Conservation (phyloP, 2,113 vertebrate species). For the Sterrhoptilus dennistouni region DNA sequence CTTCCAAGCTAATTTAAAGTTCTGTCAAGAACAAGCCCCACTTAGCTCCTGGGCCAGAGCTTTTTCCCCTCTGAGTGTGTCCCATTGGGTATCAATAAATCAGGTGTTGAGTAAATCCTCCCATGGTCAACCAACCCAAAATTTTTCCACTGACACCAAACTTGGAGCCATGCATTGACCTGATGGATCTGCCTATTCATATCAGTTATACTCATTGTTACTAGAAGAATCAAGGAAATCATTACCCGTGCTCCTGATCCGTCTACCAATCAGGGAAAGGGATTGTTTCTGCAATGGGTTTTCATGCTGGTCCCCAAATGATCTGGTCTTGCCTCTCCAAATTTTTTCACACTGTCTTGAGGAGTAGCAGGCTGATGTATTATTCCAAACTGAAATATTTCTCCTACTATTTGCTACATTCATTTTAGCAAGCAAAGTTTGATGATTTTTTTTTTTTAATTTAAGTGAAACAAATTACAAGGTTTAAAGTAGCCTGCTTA, state of each 20-base stretch:
- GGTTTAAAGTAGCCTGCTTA: background rate
- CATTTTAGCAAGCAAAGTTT: background rate
- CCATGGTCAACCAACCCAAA: background rate
- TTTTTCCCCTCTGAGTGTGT: background rate
- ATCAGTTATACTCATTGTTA: background rate
- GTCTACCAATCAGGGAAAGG: background rate
- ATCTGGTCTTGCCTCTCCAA: background rate
- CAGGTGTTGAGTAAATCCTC: background rate
- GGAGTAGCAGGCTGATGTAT: background rate
- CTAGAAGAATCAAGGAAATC: background rate
- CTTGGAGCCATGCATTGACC: background rate
- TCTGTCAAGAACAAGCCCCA: background rate
- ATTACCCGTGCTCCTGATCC: background rate
- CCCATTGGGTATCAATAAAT: background rate
- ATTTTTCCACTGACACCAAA: background rate
- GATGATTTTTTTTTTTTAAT: background rate
- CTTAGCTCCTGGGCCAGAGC: background rate
- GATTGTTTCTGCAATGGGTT: background rate
- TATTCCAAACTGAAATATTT: background rate
- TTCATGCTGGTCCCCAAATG: background rate
- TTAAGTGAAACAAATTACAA: background rate
- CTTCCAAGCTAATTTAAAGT: background rate
- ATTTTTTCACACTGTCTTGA: background rate
- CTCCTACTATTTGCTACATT: background rate
- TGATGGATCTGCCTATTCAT: background rate